Percentiles rank a stretch among this genome's conserved stretches.
Evolutionary conservation across 2,113 vertebrate species (phyloP).

Genomic region (Barnardius zonarius): DNA sequence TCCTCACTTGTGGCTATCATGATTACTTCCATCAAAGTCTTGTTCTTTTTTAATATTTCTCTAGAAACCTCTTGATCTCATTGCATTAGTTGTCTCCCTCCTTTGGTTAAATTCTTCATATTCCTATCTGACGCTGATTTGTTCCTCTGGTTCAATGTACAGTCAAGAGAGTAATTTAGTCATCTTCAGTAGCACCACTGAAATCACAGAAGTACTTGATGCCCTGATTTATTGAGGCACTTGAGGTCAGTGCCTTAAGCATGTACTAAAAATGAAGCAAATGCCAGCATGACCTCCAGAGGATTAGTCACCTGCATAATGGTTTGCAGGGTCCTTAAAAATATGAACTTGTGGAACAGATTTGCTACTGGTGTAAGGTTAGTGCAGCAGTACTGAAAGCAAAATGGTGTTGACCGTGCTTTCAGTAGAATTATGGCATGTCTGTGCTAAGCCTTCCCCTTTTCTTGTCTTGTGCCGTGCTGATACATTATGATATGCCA

Average conservation of each 20-base stretch:
- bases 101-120: not conserved
- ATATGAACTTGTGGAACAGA: not conserved
- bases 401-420: not conserved
- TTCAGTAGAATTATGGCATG: not conserved
- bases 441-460: not conserved
- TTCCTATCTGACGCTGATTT: conserved; percentile 16
- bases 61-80: conserved; percentile 23
- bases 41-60: not conserved
- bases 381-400: not conserved
- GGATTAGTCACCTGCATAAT: conserved; percentile 25
- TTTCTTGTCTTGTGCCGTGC: not conserved
- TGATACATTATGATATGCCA: not conserved
- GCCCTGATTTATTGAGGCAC: conserved; percentile 47
- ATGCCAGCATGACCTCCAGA: not conserved
- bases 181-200: not conserved
- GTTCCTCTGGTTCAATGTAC: conserved; percentile 14
- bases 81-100: not conserved
- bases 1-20: not conserved
- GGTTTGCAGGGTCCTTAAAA: not conserved
- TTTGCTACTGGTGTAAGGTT: not conserved
- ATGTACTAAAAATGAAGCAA: conserved; percentile 41
- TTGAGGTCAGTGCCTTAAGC: conserved; percentile 49
- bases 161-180: conserved; percentile 46
- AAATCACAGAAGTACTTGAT: conserved; percentile 49
- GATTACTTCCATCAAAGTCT: not conserved